A percentile compares a stretch with the other conserved stretches of the same genome.
These are phyloP conservation scores for Vultur gryphus DNA, from an alignment of 2,797 vertebrate species.

Conservation along the genomic window DNA sequence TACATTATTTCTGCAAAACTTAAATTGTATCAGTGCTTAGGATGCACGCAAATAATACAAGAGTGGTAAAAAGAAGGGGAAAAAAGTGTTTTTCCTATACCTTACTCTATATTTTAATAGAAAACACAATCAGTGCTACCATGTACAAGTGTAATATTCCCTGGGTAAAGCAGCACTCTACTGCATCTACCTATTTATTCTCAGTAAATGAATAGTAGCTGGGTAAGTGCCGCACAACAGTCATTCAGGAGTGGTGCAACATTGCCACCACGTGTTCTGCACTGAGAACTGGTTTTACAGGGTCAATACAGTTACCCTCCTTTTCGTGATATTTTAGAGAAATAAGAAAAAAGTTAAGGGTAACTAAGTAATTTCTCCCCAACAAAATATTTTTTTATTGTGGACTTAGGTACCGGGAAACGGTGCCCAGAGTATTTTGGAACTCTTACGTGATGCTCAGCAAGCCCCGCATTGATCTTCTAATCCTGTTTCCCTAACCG, in stretches of 20 bases:
- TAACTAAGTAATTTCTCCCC: background rate
- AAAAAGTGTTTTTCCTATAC: constrained; percentile 29
- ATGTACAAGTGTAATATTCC: constrained; percentile 57
- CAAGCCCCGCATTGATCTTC: background rate
- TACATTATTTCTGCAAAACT: background rate
- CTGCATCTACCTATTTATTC: constrained; percentile 52
- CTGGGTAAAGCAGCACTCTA: constrained; percentile 59
- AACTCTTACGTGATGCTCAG: background rate
- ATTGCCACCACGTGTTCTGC: constrained; percentile 68
- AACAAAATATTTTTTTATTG: background rate
- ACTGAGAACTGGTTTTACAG: background rate
- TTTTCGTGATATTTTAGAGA: background rate
- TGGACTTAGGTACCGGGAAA: background rate
- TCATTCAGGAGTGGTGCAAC: constrained; percentile 38
- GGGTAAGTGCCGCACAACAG: background rate
- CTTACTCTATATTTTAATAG: constrained; percentile 52
- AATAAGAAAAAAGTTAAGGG: fast-evolving
- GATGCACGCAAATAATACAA: constrained; percentile 4
- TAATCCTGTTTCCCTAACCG: background rate
- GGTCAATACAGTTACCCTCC: background rate
- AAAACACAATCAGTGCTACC: constrained; percentile 58
- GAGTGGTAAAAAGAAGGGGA: constrained; percentile 6
- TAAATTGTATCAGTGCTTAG: background rate
- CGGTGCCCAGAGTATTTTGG: background rate
- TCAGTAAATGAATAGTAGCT: constrained; percentile 19